phyloP scores from a whole-genome alignment of 2,113 vertebrate genomes.

The Siphamia tubifer region DNA sequence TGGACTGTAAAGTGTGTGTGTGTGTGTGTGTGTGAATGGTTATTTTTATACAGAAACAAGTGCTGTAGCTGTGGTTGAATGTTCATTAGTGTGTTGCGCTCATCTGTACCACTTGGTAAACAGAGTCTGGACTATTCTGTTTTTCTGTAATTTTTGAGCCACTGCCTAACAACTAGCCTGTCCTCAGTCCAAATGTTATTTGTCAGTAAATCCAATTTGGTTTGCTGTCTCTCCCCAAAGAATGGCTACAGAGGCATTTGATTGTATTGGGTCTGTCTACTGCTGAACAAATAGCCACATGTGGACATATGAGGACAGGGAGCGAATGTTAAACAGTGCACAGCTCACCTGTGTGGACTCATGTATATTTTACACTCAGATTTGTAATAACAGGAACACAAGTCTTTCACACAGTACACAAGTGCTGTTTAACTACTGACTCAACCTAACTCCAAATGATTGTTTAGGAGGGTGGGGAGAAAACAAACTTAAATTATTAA shows the following conservation, averaged over 20 bases:
- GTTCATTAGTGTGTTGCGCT: conserved; percentile 1
- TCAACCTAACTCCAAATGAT: too few species aligned
- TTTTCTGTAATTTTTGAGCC: conserved; percentile 47
- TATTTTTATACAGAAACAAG: background rate
- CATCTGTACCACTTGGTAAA: background rate
- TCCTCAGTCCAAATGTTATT: conserved; percentile 64
- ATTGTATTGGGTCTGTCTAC: conserved; percentile 63
- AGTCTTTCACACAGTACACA: background rate
- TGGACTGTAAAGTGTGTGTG: background rate
- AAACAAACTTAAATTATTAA: too few species aligned
- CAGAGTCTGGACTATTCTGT: background rate
- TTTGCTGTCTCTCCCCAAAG: conserved; percentile 47
- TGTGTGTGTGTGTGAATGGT: background rate
- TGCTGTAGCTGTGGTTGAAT: background rate
- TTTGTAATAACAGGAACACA: background rate
- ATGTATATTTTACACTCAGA: background rate
- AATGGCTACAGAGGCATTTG: conserved; percentile 43
- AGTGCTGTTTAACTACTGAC: background rate
- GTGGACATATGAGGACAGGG: conserved; percentile 34
- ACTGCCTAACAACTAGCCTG: conserved; percentile 44
- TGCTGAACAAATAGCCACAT: conserved; percentile 59
- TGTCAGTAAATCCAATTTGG: conserved; percentile 69
- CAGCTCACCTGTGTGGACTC: conserved; percentile 15
- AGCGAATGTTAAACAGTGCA: conserved; percentile 46
- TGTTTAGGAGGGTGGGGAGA: too few species aligned